Base-by-base conservation (phyloP, 2,113 vertebrate species). In the Pteropus alecto region DNA sequence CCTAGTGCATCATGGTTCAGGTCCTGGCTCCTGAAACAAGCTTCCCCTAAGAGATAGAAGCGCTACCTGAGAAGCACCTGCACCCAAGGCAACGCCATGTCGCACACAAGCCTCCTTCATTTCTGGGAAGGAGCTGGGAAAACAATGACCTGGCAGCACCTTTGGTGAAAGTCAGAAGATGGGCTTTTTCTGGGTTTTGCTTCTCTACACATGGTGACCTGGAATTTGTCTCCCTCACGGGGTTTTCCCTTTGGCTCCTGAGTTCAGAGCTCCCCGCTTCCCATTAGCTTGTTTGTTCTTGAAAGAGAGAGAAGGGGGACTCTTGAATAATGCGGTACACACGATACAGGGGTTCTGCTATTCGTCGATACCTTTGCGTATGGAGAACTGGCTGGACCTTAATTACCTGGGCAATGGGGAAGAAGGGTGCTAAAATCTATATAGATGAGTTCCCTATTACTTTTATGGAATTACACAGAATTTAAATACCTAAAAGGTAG, bases 101-200 rank as follows among this genome's bases (percentile, higher is more conserved):
- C 5, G 41, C 38, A 71, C 30, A 4, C 0, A n/a, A 26, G 58
- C 3, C 14, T 51, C 28, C 14, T 58, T 10, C 4, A 0, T 3
- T 3, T 46, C 33, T 5, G 13, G 21, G n/a, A 35, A 54, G 30
- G 24, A 60, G 35, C 7, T 33, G 5, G 12, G 48, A 11, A 73
- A 65, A 26, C 33, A 56, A 13, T 0, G 0, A 13, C 26, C 5
- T 22, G 9, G 9, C 2, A 35, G 2, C 13, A 41, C 19, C 0
- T 54, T 56, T 7, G 4, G 3, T 7, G 10, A 24, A 10, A 7
- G 30, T 2, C 9, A 90, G 60, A 46, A 15, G 5, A 30, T 2
- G 4, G 2, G 8, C 3, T 16, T 88, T n/a, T 60, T 28, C 60
- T 92, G 35, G 15, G 19, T 58, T 93, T 78, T 4, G 3, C 18